Evolutionary conservation across 35 echinoderm and acorn worm genomes (phyloP), one percentile per base, ranked within the genome.

Genomic region (Heliocidaris erythrogramma): DNA sequence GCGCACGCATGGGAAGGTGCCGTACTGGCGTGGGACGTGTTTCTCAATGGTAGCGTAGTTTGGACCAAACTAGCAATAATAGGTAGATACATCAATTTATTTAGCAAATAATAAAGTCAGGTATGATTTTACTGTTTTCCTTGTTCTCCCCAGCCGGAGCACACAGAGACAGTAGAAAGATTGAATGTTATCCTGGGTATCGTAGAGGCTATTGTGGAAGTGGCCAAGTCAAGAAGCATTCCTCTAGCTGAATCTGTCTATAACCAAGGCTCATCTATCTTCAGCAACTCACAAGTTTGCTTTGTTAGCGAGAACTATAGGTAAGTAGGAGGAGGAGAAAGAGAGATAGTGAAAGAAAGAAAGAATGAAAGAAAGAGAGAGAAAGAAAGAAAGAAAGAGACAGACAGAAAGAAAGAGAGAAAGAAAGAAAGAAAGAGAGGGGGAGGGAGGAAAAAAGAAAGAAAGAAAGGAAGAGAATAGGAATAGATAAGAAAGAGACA

Each of bases 231-330:
- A 30, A 86, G 96, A 7, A 96, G 94, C 60, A 95, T 95, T 47
- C 97, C 97, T 0, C 95, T 99, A 31, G 96, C 98, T 21, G 96
- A 99, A 91, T 99, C 98, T 30, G 93, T 99, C 27, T 98, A 98
- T 92, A 85, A 50, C 84, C 96, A 95, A 49, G 96, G 95, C 49
- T 50, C 86, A 8, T 92, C 93, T 24, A 91, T 78, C 48, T 78
- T 85, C 21, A 96, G 94, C 90, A 94, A 88, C 16, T 85, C 95
- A 90, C 96, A 97, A 56, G 95, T 98, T 13, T 98, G 97, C 92
- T 99, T 99, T 84, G 95, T 97, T 87, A 99, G 96, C 94, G 98
- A 99, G 88, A 95, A 87, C 92, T 96, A 99, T 47, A 96, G 98
- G 98, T 99, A 47, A 65, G 96, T 93, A 91, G 13, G 35, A 42